Evolutionary conservation across 2,797 vertebrate species (phyloP).

Genomic region (Sparus aurata): DNA sequence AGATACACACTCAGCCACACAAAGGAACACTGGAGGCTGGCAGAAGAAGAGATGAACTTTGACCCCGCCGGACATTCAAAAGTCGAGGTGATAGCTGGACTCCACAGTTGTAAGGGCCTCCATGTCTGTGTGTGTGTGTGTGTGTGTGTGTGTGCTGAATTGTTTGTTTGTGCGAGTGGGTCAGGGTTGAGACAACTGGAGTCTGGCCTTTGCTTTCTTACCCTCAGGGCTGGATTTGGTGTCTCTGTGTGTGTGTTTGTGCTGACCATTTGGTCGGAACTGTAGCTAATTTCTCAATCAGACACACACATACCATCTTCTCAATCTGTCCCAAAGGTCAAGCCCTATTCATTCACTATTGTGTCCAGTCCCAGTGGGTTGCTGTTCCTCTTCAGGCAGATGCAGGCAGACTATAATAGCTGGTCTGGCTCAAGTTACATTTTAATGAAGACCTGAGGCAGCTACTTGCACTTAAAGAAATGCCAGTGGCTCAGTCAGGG

Average conservation of each 20-base stretch:
- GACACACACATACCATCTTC: conserved; percentile 82
- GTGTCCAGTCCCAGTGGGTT: conserved; percentile 77
- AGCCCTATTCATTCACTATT: conserved; percentile 77
- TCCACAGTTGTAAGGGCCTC: conserved; percentile 66
- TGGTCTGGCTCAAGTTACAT: conserved; percentile 62
- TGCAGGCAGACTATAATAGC: conserved; percentile 69
- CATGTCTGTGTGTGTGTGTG: conserved; percentile 51
- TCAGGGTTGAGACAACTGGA: conserved; percentile 87
- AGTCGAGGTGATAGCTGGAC: conserved; percentile 74
- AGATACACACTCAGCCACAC: conserved; percentile 60
- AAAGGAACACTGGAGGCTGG: conserved; percentile 68
- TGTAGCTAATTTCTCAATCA: conserved; percentile 86
- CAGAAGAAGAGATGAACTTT: conserved; percentile 81
- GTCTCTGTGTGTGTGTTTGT: conserved; percentile 62
- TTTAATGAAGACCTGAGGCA: conserved; percentile 71
- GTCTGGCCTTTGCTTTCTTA: conserved; percentile 84
- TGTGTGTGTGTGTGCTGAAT: conserved; percentile 54
- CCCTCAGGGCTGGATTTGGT: conserved; percentile 78
- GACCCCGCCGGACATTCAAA: conserved; percentile 80
- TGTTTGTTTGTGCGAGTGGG: conserved; percentile 80
- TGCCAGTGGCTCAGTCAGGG: conserved; percentile 35
- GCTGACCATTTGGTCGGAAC: conserved; percentile 82
- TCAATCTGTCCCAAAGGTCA: conserved; percentile 78
- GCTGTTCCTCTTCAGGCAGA: conserved; percentile 74
- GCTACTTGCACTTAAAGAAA: conserved; percentile 61